Percentiles rank a stretch among this genome's conserved stretches.
Evolutionary conservation across 2,113 vertebrate genomes (phyloP).

Genomic region (cat (Felis catus)): DNA sequence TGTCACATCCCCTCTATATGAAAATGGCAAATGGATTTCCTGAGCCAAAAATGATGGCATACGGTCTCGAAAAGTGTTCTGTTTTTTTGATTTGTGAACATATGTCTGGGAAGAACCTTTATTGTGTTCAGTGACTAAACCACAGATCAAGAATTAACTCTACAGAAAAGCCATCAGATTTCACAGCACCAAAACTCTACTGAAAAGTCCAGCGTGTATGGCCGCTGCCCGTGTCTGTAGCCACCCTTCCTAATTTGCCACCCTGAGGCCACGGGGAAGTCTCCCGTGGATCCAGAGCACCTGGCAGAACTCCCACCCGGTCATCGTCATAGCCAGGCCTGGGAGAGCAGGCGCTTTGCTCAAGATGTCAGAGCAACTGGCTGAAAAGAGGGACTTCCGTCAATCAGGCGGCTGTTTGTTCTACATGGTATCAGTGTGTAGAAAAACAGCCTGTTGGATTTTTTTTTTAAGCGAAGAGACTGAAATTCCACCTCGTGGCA

Average conservation of each 20-base stretch:
- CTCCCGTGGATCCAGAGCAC: rapidly evolving
- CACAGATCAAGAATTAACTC: not conserved
- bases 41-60: not conserved
- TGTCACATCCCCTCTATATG: not conserved
- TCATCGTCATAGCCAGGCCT: not conserved
- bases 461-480: not conserved
- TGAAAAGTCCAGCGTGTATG: not conserved
- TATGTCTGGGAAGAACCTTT: not conserved
- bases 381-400: not conserved
- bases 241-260: not conserved
- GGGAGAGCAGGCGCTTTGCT: not conserved
- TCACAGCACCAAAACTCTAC: not conserved
- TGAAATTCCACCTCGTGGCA: not conserved
- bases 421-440: not conserved
- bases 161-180: not conserved
- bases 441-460: conserved; percentile 40
- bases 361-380: not conserved
- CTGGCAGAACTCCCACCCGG: not conserved
- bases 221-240: too few species aligned
- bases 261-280: not conserved
- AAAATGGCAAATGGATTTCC: not conserved
- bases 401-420: conserved; percentile 42
- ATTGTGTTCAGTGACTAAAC: not conserved
- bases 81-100: not conserved
- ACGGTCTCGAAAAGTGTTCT: not conserved